These are phyloP conservation scores for Parnassius mnemosyne DNA, from an alignment of 2,888 invertebrate species.

Conservation along the genomic window DNA sequence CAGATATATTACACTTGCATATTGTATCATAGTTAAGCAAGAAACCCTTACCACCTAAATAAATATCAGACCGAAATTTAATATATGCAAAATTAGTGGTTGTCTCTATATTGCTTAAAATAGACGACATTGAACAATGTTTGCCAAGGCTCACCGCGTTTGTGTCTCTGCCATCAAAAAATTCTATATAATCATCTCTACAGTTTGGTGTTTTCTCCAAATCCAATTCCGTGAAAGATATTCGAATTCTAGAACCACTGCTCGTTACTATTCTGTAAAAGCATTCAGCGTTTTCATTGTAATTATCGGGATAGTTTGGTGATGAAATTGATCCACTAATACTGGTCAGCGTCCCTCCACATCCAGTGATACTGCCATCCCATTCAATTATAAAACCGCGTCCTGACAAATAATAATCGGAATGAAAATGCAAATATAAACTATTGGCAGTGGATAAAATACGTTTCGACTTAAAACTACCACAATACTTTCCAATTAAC, in stretches of 20 bases:
- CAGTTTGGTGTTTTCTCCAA: conserved; percentile 83
- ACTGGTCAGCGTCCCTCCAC: conserved; percentile 88
- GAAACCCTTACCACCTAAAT: conserved; percentile 86
- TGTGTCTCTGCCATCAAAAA: conserved; percentile 84
- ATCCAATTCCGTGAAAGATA: conserved; percentile 86
- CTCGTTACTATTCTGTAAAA: conserved; percentile 88
- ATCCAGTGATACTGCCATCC: conserved; percentile 81
- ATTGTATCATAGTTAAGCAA: conserved; percentile 86
- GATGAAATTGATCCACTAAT: conserved; percentile 88
- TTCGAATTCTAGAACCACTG: conserved; percentile 84
- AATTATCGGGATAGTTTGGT: conserved; percentile 91
- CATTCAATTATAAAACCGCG: conserved; percentile 84
- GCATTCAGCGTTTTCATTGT: conserved; percentile 86
- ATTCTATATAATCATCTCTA: conserved; percentile 83
- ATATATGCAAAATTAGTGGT: conserved; percentile 83
- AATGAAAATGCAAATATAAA: conserved; percentile 86
- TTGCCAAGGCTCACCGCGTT: conserved; percentile 79
- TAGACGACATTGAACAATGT: conserved; percentile 78
- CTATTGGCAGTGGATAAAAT: conserved; percentile 89
- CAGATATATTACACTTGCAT: conserved; percentile 83
- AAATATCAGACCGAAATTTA: conserved; percentile 86
- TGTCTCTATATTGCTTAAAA: conserved; percentile 75
- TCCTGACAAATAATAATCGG: conserved; percentile 83
- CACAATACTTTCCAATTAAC: conserved; percentile 90
- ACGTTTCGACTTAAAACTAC: conserved; percentile 79